These are phyloP conservation scores for Sebastes fasciatus DNA, from an alignment of 2,113 vertebrate genomes.

Conservation along the genomic window DNA sequence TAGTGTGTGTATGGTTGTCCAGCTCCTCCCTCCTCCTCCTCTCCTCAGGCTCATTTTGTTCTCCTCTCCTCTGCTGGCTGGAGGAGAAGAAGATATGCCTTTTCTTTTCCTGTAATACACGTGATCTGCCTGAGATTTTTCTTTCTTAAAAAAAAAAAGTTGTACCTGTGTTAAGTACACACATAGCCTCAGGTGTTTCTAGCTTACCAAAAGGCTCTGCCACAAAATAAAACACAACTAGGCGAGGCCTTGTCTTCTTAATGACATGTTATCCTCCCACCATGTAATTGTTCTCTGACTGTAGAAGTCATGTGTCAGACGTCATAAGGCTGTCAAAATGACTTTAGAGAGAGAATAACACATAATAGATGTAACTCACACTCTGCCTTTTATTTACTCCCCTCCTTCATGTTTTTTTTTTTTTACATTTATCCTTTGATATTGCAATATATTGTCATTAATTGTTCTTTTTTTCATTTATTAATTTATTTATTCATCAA, in stretches of 20 bases:
- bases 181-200: not conserved
- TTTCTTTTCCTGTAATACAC: constrained; percentile 41
- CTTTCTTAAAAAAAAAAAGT: not conserved
- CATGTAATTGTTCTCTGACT: not conserved
- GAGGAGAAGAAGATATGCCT: not conserved
- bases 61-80: not conserved
- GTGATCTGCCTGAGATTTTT: constrained; percentile 23
- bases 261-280: not conserved
- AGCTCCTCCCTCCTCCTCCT: constrained; percentile 53
- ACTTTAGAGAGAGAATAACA: too few relatives aligned
- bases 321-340: constrained; percentile 2
- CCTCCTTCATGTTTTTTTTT: too few relatives aligned
- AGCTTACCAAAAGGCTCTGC: constrained; percentile 4
- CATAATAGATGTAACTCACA: too few relatives aligned
- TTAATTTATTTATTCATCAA: too few relatives aligned
- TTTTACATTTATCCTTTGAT: too few relatives aligned
- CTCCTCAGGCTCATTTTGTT: constrained; percentile 31
- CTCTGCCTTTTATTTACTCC: too few relatives aligned
- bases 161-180: not conserved
- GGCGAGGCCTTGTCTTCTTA: not conserved
- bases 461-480: too few relatives aligned
- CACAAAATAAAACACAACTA: constrained; percentile 1
- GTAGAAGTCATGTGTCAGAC: not conserved
- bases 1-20: not conserved
- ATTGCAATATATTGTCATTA: too few relatives aligned